Conservation (phyloP, 2,888 invertebrate genomes). For the Sipha maydis region DNA sequence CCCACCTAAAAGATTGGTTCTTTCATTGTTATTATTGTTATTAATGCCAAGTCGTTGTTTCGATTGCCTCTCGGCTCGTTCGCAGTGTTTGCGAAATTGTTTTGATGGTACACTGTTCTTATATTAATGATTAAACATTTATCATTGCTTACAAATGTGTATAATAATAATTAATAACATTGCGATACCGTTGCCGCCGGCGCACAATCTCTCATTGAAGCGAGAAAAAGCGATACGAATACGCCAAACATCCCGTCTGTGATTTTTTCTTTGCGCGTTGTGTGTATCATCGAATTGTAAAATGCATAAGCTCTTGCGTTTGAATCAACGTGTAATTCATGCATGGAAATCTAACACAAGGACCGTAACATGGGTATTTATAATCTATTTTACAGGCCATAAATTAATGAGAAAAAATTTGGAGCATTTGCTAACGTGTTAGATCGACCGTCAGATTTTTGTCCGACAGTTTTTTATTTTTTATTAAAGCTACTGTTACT, state of each 20-base stretch:
- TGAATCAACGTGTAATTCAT: too few species aligned
- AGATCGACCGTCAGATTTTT: too few species aligned
- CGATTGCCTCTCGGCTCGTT: not conserved
- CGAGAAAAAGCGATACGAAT: not conserved
- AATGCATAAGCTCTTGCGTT: too few species aligned
- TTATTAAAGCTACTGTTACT: too few species aligned
- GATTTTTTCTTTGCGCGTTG: not conserved
- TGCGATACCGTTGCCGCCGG: not conserved
- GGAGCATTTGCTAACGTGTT: too few species aligned
- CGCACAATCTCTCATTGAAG: not conserved
- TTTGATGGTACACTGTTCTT: not conserved
- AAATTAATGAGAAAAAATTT: too few species aligned
- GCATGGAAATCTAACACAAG: too few species aligned
- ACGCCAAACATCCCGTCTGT: not conserved
- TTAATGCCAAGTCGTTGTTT: not conserved
- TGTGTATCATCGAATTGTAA: too few species aligned
- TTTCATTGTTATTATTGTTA: not conserved
- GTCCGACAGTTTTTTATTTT: too few species aligned
- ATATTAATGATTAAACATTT: not conserved
- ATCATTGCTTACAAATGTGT: not conserved
- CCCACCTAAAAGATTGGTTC: not conserved
- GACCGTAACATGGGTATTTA: too few species aligned
- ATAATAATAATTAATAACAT: not conserved
- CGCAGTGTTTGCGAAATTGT: not conserved
- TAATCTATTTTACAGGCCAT: too few species aligned